Evolutionary conservation across 53 echinoderm and acorn worm species (phyloP).

Genomic region (Stichopus horrens): DNA sequence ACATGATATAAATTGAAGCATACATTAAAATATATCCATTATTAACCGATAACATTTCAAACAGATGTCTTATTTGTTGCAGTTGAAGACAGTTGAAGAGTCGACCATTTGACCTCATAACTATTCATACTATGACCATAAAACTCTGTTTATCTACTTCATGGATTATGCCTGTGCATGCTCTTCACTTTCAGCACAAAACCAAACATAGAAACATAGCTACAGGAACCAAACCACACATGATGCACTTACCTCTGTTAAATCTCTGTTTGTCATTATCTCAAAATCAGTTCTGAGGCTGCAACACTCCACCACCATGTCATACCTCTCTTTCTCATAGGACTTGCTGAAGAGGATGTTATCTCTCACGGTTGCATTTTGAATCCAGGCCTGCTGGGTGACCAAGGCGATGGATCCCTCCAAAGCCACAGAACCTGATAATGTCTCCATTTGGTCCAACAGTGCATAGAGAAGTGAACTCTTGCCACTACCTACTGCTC

Average conservation of each 20-base stretch:
- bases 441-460: constrained; percentile 68
- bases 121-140: no score
- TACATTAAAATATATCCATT: no score
- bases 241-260: constrained; percentile 70
- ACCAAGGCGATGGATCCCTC: constrained; percentile 73
- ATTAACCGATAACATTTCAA: no score
- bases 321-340: constrained; percentile 61
- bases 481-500: constrained; percentile 81
- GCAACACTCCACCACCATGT: constrained; percentile 61
- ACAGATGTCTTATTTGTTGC: no score
- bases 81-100: no score
- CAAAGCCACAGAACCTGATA: constrained; percentile 57
- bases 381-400: constrained; percentile 85
- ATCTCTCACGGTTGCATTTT: constrained; percentile 66
- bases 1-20: no score
- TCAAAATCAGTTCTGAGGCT: constrained; percentile 69
- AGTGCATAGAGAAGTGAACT: constrained; percentile 75
- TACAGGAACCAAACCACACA: no score
- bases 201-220: no score
- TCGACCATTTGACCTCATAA: no score
- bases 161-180: no score
- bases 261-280: constrained; percentile 74
- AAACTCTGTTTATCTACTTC: no score
- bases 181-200: no score
- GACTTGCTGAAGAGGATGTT: constrained; percentile 78